These are phyloP conservation scores for Junco hyemalis DNA, from an alignment of 2,113 vertebrate genomes.

Conservation along the genomic window DNA sequence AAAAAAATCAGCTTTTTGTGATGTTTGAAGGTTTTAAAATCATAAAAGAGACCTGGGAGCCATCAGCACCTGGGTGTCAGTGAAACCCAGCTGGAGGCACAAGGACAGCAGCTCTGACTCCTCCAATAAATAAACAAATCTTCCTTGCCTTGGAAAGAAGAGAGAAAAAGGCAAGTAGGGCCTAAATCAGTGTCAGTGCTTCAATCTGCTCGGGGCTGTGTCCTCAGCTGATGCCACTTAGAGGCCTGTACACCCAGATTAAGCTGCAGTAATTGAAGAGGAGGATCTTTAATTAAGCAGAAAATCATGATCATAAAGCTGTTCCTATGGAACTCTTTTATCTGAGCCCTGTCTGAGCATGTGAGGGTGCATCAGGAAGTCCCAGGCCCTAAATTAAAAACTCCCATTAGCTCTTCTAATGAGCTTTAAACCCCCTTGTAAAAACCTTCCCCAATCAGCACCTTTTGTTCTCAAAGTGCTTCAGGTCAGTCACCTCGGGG, in stretches of 20 bases:
- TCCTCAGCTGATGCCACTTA: neutral
- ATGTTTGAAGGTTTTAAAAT: neutral
- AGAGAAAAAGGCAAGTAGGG: neutral
- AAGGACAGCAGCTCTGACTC: neutral
- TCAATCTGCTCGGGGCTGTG: neutral
- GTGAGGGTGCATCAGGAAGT: neutral
- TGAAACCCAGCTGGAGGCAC: neutral
- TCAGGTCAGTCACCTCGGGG: rapidly evolving
- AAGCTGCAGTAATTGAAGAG: constrained; percentile 30
- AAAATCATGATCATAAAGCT: neutral
- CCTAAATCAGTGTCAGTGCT: neutral
- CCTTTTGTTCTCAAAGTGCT: neutral
- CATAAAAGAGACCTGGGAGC: neutral
- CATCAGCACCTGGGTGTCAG: neutral
- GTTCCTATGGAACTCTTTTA: neutral
- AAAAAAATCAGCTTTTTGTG: neutral
- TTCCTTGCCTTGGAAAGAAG: neutral
- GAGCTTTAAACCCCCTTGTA: neutral
- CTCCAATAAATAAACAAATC: neutral
- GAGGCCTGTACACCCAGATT: neutral
- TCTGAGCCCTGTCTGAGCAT: neutral
- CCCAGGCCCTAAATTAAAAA: neutral
- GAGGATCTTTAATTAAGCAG: constrained; percentile 50
- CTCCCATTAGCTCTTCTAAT: neutral
- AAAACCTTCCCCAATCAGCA: neutral